Evolutionary conservation across 1,140 invertebrate species (phyloP).

Genomic region (Pentalonia nigronervosa): DNA sequence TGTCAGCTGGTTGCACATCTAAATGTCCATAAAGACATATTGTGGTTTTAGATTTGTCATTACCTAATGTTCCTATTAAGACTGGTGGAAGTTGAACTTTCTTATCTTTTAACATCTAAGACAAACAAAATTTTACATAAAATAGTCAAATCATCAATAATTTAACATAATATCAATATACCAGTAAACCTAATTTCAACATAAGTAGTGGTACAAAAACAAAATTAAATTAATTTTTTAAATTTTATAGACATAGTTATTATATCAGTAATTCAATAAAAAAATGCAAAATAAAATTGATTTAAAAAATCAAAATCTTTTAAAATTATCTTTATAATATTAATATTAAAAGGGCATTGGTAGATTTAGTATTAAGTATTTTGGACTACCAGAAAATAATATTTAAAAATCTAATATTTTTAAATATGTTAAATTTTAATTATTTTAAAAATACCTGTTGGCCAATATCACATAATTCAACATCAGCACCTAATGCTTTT

Average conservation of each 20-base stretch:
- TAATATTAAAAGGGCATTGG: not conserved
- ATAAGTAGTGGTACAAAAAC: not conserved
- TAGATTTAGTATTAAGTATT: not conserved
- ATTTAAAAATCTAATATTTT: not conserved
- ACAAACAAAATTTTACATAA: not conserved
- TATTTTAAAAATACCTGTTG: slow-evolving; percentile 67
- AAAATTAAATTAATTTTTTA: not conserved
- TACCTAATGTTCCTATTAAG: slow-evolving; percentile 83
- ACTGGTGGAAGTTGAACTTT: slow-evolving; percentile 78
- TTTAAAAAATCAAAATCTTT: not conserved
- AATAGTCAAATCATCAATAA: not conserved
- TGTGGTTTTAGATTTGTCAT: slow-evolving; percentile 80
- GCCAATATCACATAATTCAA: slow-evolving; percentile 85
- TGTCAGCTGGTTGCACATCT: slow-evolving; percentile 94
- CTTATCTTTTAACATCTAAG: slow-evolving; percentile 1
- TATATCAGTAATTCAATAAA: not conserved
- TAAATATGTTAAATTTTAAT: not conserved
- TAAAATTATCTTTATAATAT: not conserved
- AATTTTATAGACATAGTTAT: not conserved
- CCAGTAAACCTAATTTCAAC: not conserved
- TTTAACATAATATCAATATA: not conserved
- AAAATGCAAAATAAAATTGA: not conserved
- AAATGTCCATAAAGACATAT: slow-evolving; percentile 96
- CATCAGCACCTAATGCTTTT: slow-evolving; percentile 78
- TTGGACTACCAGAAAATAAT: not conserved